Base-by-base conservation (phyloP, 2,797 vertebrate genomes). In the Rhinophrynus dorsalis region DNA sequence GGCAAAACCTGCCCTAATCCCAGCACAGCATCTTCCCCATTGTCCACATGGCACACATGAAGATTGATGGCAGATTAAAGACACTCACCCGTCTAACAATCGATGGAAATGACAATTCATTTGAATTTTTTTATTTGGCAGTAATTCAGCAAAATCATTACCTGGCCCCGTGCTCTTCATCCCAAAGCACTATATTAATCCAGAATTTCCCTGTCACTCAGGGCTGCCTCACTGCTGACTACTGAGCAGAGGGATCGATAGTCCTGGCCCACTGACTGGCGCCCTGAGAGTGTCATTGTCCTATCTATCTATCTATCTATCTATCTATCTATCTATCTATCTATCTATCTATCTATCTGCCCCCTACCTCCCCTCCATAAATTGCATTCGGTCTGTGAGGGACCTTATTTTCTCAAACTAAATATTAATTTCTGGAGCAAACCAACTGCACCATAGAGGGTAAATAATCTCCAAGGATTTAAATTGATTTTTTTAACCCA, bases 61-160 rank as follows among this genome's bases (percentile, higher is more conserved):
- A 97, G 95, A 98, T 95, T 92, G 95, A 98, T 98, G 94, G 21
- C 86, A 93, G 93, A 97, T 97, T 95, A 95, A 97, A 91, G 90
- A 88, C 88, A 80, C 83, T 87, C 89, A 78, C 82, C 81, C 80
- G 83, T 87, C 84, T 83, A 87, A 84, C 88, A 89, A 94, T 95
- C 91, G 86, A 93, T 93, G 85, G 84, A 80, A 87, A 83, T 91
- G 90, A 92, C 92, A 92, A 90, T 89, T 90, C 82, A 87, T 92
- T 91, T 90, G 87, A 87, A 86, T 89, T 90, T 91, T 90, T n/a
- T n/a, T n/a, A n/a, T n/a, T 86, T 90, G 85, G 89, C 90, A 92
- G 80, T 87, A 89, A 84, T 82, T 84, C 81, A 86, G 80, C 82
- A 86, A 60, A 84, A 86, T 90, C 88, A 92, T 91, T 91, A 90